Conservation (phyloP, 2,113 vertebrate species). For the Coptodon rendalli region DNA sequence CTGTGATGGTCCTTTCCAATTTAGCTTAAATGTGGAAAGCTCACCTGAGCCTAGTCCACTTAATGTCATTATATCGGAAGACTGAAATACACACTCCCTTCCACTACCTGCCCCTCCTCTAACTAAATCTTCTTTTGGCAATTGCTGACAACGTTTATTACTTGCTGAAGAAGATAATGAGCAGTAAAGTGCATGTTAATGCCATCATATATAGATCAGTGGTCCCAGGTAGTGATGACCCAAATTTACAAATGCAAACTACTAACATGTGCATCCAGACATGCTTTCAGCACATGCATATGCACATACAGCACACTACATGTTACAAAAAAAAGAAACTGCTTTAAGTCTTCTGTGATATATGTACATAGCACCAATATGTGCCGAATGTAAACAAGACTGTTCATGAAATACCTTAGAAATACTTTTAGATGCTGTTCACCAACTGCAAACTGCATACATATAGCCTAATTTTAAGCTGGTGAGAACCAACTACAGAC, state of each 20-base stretch:
- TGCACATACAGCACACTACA: neutral
- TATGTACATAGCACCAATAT: neutral
- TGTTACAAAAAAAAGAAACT: neutral
- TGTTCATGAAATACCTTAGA: neutral
- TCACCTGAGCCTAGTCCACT: conserved; percentile 39
- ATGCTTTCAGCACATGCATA: neutral
- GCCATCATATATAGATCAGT: neutral
- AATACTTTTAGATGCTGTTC: neutral
- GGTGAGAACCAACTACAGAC: conserved; percentile 8
- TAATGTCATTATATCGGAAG: neutral
- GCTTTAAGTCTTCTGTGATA: neutral
- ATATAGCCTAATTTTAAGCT: conserved; percentile 10
- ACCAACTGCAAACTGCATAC: conserved; percentile 30
- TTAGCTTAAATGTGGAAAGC: conserved; percentile 35
- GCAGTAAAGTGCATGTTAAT: neutral
- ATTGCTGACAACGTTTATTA: neutral
- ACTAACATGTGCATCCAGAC: neutral
- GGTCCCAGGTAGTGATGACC: neutral
- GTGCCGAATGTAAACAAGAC: neutral
- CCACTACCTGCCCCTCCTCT: neutral
- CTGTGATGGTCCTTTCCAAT: conserved; percentile 35
- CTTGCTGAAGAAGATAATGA: neutral
- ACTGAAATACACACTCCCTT: neutral
- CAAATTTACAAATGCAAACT: neutral
- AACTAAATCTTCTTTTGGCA: conserved; percentile 20